Base-by-base conservation (phyloP, 2,113 vertebrate genomes). In the Lophochroa leadbeateri region DNA sequence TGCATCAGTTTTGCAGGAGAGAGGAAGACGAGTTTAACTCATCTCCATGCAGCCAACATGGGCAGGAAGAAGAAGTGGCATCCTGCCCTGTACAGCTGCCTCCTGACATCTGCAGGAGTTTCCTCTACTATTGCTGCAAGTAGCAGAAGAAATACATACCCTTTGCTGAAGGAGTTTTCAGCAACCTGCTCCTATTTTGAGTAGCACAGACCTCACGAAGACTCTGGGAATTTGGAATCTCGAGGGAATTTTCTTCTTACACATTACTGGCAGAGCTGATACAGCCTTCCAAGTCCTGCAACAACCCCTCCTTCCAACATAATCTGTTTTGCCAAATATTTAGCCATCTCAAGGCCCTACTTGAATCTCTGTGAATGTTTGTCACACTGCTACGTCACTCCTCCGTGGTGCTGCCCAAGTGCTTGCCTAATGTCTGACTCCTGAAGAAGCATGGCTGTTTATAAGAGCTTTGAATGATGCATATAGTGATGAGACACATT, bases 251-350 rank as follows among this genome's bases (percentile, higher is more conserved):
- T 94, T 31, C 72, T 93, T 71, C 80, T 92, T 93, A 23, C 29
- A 17, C 20, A 14, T 8, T 43, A 44, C 85, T 97, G 95, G 95
- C 94, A 94, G n/a, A 85, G 71, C 19, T 58, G 76, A 8, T 7
- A 5, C 67, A 89, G 75, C 77, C 43, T 85, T 95, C 93, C 88
- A 91, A 93, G 77, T 29, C 60, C 76, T 9, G 4, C 93, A 92
- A 90, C 46, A 93, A 63, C 57, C 39, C 65, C 8, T 97, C 93
- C 94, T 96, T 93, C 72, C 97, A 97, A 97, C 83, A n/a, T 97
- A 96, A 97, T 86, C 79, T 97, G 96, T 96, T 98, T 98, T 98
- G 98, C 97, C 97, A 98, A 98, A 97, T 89, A 82, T 96, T 90
- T 49, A 37, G 58, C 86, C 3, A 67, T 96, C 89, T 84, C 86